Evolutionary conservation across 2,797 vertebrate species (phyloP).

Genomic region (Pelobates cultripes): DNA sequence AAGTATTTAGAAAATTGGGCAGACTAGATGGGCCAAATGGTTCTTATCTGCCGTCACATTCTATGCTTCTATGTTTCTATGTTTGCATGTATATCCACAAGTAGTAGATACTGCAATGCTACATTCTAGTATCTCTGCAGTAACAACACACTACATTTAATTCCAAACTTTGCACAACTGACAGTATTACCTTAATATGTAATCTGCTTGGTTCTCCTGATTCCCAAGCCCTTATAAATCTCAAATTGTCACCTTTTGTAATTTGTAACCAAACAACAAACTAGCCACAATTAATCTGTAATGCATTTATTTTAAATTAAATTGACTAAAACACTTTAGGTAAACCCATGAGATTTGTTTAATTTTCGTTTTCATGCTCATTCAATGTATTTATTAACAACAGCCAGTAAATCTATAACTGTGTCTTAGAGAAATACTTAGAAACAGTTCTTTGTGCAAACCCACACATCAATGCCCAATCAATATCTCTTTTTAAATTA

Average conservation of each 20-base stretch:
- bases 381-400: conserved; percentile 8
- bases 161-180: neutral
- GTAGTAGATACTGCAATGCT: too few species aligned
- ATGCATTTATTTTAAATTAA: neutral
- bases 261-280: neutral
- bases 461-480: neutral
- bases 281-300: neutral
- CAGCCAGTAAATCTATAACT: conserved; percentile 6
- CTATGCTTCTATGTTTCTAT: too few species aligned
- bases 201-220: neutral
- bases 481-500: neutral
- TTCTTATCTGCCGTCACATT: too few species aligned
- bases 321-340: neutral
- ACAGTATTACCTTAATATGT: neutral
- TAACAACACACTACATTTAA: neutral
- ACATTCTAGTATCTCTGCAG: too few species aligned
- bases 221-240: neutral
- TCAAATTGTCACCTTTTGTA: neutral
- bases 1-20: too few species aligned
- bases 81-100: too few species aligned
- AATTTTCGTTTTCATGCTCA: neutral
- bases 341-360: neutral
- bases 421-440: neutral
- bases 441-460: neutral
- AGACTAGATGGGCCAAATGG: too few species aligned